Evolutionary conservation across 2,888 invertebrate genomes (phyloP).

Genomic region (Acanthacorydalis orientalis): DNA sequence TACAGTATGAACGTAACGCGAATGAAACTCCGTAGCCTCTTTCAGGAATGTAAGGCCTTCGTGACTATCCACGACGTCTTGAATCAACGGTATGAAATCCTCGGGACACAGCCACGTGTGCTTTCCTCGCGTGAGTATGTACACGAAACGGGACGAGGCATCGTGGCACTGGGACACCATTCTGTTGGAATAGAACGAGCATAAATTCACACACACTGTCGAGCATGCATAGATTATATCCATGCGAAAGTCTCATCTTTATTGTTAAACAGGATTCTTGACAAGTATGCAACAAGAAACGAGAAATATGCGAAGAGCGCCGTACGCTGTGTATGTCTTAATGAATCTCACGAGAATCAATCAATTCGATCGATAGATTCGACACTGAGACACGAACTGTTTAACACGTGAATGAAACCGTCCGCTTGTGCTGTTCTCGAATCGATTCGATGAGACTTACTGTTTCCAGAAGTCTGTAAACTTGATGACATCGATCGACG

Average conservation of each 20-base stretch:
- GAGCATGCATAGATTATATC: no score
- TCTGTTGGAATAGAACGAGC: conserved; percentile 30
- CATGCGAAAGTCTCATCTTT: no score
- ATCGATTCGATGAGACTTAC: conserved; percentile 37
- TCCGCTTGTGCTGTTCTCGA: no score
- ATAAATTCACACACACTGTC: no score
- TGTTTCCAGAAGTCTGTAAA: conserved; percentile 87
- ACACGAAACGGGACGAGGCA: conserved; percentile 73
- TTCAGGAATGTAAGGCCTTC: conserved; percentile 94
- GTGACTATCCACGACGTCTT: conserved; percentile 97
- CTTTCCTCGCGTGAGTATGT: conserved; percentile 62
- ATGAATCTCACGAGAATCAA: no score
- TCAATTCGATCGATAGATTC: no score
- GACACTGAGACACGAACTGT: no score
- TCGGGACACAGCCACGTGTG: conserved; percentile 58
- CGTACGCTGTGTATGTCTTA: no score
- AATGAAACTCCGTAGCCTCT: conserved; percentile 97
- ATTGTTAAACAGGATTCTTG: no score
- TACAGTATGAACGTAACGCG: conserved; percentile 94
- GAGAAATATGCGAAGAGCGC: no score
- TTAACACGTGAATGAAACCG: no score
- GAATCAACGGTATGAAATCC: conserved; percentile 84
- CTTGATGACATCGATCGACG: conserved; percentile 60
- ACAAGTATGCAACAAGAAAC: no score
- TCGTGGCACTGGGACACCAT: conserved; percentile 73